phyloP scores from a whole-genome alignment of 2,113 vertebrate species.

The Dromiciops gliroides region DNA sequence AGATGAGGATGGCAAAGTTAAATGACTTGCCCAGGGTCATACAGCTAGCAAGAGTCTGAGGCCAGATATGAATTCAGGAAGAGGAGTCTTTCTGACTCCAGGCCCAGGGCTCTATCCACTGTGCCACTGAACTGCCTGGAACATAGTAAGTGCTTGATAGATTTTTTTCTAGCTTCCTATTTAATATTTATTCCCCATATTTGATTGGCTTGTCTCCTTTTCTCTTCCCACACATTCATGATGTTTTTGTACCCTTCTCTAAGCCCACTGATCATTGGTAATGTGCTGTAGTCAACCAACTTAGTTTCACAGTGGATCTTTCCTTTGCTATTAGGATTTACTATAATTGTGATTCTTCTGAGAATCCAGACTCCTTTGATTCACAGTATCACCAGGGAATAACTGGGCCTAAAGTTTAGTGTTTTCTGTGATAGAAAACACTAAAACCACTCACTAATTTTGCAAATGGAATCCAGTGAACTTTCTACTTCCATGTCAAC shows the following conservation, averaged over 20 bases:
- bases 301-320: background rate
- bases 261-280: background rate
- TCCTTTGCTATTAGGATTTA: background rate
- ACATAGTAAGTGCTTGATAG: background rate
- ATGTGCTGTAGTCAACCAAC: background rate
- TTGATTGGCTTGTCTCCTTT: background rate
- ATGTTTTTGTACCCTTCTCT: background rate
- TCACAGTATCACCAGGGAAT: background rate
- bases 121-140: background rate
- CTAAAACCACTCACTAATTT: background rate
- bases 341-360: background rate
- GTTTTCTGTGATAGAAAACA: too few relatives aligned
- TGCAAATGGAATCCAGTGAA: background rate
- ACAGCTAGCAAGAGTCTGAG: background rate
- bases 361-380: background rate
- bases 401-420: background rate
- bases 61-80: background rate
- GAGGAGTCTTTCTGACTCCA: background rate
- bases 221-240: background rate
- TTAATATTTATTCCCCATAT: background rate
- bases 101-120: background rate
- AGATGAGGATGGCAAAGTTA: background rate
- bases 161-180: background rate
- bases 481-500: background rate
- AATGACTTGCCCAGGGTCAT: background rate